Evolutionary conservation across 2,797 vertebrate species (phyloP).

Genomic region (Threskiornis aethiopicus): DNA sequence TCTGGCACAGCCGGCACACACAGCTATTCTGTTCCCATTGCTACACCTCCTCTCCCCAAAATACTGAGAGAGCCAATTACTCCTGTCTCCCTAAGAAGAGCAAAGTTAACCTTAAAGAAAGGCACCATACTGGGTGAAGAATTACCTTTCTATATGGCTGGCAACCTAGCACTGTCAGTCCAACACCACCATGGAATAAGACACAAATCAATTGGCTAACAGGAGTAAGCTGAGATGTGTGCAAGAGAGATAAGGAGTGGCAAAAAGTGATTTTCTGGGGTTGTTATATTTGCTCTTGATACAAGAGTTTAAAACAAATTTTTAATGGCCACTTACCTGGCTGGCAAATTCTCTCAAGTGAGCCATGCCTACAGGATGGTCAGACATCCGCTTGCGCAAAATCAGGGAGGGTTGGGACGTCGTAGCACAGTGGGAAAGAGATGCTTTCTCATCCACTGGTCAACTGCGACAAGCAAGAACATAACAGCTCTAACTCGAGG

Average conservation of each 20-base stretch:
- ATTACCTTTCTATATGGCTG: neutral
- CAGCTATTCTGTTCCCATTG: neutral
- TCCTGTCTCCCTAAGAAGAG: neutral
- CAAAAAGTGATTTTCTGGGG: neutral
- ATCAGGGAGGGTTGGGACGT: neutral
- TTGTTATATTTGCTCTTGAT: neutral
- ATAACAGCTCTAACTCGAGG: neutral
- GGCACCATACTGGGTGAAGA: neutral
- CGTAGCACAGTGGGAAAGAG: neutral
- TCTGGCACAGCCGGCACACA: neutral
- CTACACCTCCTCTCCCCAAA: neutral
- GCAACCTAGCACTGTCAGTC: neutral
- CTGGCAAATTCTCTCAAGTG: slow-evolving; percentile 73
- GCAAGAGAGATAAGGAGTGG: neutral
- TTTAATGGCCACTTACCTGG: slow-evolving; percentile 56
- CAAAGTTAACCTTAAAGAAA: neutral
- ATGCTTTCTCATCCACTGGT: neutral
- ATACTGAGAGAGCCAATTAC: neutral
- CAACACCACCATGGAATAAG: neutral
- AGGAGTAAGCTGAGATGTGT: neutral
- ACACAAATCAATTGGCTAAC: neutral
- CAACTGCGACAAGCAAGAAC: slow-evolving; percentile 19
- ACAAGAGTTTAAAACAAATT: neutral
- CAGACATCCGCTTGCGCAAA: neutral
- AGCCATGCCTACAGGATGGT: slow-evolving; percentile 61